These are phyloP conservation scores for Sturnus vulgaris DNA, from an alignment of 2,113 vertebrate species.

Conservation along the genomic window DNA sequence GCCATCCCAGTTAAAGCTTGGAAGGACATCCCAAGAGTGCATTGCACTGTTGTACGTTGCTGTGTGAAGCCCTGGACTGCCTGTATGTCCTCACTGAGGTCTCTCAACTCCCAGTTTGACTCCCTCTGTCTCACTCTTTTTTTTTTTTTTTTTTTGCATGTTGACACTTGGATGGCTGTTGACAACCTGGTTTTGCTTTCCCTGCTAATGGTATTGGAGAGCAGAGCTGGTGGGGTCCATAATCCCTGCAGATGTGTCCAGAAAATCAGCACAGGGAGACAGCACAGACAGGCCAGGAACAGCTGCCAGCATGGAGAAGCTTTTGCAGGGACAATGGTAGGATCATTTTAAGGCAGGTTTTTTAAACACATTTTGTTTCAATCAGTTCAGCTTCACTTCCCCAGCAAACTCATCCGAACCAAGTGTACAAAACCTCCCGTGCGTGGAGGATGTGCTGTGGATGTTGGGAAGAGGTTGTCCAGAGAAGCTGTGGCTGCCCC, in stretches of 20 bases:
- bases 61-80: background rate
- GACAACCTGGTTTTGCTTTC: background rate
- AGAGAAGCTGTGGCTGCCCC: background rate
- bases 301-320: background rate
- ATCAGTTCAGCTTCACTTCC: background rate
- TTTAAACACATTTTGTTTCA: background rate
- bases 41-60: fast-evolving
- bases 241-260: background rate
- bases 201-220: background rate
- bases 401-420: background rate
- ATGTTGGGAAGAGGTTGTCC: background rate
- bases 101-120: background rate
- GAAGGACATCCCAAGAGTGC: background rate
- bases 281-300: background rate
- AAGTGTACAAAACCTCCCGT: background rate
- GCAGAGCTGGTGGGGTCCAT: background rate
- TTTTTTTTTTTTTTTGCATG: too few relatives aligned
- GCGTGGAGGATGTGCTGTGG: fast-evolving
- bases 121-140: background rate
- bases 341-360: background rate
- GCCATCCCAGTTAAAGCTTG: background rate
- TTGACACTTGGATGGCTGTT: background rate
- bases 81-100: fast-evolving
- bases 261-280: background rate
- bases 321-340: background rate